These are phyloP conservation scores for Watsonalla binaria DNA, from an alignment of 2,888 invertebrate species.

Conservation along the genomic window DNA sequence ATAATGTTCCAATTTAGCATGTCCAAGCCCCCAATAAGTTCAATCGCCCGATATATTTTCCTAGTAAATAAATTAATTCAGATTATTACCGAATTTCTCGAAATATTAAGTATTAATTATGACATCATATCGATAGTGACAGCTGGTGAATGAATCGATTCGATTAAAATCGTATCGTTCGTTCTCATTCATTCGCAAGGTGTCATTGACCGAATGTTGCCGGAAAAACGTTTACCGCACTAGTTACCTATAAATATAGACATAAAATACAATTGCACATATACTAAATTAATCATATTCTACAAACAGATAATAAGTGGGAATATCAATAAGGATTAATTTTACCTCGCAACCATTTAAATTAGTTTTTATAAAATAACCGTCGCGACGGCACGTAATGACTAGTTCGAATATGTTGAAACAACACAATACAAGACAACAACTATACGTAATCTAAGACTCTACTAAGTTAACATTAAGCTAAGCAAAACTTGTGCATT, in stretches of 20 bases:
- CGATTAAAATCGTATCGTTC: background rate
- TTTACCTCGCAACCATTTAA: constrained; percentile 26
- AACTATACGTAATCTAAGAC: constrained; percentile 58
- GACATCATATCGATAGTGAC: constrained; percentile 1
- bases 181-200: background rate
- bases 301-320: constrained; percentile 57
- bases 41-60: constrained; percentile 60
- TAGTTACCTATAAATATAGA: constrained; percentile 51
- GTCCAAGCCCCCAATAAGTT: constrained; percentile 30
- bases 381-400: constrained; percentile 29
- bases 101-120: constrained; percentile 15
- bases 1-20: constrained; percentile 16
- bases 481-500: constrained; percentile 66
- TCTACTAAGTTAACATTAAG: constrained; percentile 25
- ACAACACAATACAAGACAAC: constrained; percentile 70
- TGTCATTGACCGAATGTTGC: background rate
- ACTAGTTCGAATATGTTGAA: constrained; percentile 54
- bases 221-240: constrained; percentile 58
- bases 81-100: constrained; percentile 21
- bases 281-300: constrained; percentile 68
- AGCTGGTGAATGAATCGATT: background rate
- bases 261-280: constrained; percentile 70
- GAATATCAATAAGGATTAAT: constrained; percentile 49
- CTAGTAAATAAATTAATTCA: constrained; percentile 75
- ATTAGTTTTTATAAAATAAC: constrained; percentile 26